A percentile compares a stretch with the other conserved stretches of the same genome.
phyloP scores from a whole-genome alignment of 2,888 invertebrate genomes.

The Cantharis lateralis region DNA sequence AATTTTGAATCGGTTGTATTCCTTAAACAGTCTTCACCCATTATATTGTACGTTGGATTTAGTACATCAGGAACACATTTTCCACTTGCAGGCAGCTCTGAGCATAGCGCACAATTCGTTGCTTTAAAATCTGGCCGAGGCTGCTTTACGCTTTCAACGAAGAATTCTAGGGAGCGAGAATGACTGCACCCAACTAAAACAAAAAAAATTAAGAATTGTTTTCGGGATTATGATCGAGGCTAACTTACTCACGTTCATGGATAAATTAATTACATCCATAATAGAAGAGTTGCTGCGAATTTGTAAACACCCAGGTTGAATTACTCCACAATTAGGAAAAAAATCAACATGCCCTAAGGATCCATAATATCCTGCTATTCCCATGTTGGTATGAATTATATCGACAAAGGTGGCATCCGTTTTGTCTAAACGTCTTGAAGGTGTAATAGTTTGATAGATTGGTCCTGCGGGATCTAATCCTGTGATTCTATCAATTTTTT shows the following conservation, averaged over 20 bases:
- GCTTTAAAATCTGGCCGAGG: not conserved
- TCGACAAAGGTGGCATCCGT: slow-evolving; percentile 59
- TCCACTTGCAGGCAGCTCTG: not conserved
- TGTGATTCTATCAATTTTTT: not conserved
- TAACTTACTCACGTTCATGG: not conserved
- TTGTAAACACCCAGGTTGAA: slow-evolving; percentile 61
- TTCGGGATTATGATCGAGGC: not conserved
- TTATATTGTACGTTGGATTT: not conserved
- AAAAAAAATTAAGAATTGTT: not conserved
- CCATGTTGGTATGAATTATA: slow-evolving; percentile 61
- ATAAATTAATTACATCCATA: not conserved
- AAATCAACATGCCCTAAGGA: slow-evolving; percentile 62
- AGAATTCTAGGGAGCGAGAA: not conserved
- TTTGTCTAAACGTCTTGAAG: not conserved
- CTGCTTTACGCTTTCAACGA: not conserved
- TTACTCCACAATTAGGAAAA: slow-evolving; percentile 64
- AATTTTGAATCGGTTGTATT: not conserved
- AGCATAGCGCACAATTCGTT: not conserved
- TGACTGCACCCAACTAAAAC: not conserved
- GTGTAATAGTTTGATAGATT: not conserved
- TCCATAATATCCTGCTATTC: slow-evolving; percentile 52
- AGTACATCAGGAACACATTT: not conserved
- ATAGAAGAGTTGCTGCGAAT: not conserved
- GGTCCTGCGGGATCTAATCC: not conserved
- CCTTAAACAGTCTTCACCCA: not conserved